Evolutionary conservation across 92 coral and sea anemone genomes (phyloP), one percentile per base, ranked within the genome.

Genomic region (Umimayanthus chanpuru): DNA sequence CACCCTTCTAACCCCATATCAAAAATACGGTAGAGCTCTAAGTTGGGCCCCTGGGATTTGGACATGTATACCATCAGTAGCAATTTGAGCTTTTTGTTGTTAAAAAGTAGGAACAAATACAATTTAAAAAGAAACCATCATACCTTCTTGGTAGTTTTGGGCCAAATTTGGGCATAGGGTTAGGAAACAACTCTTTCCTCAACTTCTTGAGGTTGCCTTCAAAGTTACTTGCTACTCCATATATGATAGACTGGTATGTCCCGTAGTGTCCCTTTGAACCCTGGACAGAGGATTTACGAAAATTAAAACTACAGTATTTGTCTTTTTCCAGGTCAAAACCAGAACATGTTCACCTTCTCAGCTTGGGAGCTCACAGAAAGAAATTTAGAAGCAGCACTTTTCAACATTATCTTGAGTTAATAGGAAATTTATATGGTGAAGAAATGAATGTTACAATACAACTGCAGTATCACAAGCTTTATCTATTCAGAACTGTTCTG

Each of bases 201-300:
- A 97, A 85, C 58, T 89, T 95, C 89, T 94, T 91, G 43, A 97
- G 91, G 47, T 95, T 95, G 38, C 99, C 99, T 86, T 95, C 97
- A 64, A 92, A 91, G 82, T 91, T 92, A 77, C 98, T 95, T 58
- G 99, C 99, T 81, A 97, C 82, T 61, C 99, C 99, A 88, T 97
- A 88, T 56, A 97, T 95, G 82, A 95, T 92, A 6, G 99, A 97
- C n/a, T 95, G 98, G 72, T 97, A 97, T 1, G 99, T 97, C 26
- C 99, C 99, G 92, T 92, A 97, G 43, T 97, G 99, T 6, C 94
- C 98, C 2, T 68, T 93, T 55, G 90, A 87, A 20, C 99, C 99
- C 99, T 97, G 73, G 18, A 28, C 36, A 64, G 80, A 43, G 76
- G 18, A 43, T 61, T 61, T 61, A 8, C 20, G 79, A 12, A 25